These are phyloP conservation scores for Pristionchus mayeri DNA, from an alignment of 2,888 invertebrate genomes.

Conservation along the genomic window DNA sequence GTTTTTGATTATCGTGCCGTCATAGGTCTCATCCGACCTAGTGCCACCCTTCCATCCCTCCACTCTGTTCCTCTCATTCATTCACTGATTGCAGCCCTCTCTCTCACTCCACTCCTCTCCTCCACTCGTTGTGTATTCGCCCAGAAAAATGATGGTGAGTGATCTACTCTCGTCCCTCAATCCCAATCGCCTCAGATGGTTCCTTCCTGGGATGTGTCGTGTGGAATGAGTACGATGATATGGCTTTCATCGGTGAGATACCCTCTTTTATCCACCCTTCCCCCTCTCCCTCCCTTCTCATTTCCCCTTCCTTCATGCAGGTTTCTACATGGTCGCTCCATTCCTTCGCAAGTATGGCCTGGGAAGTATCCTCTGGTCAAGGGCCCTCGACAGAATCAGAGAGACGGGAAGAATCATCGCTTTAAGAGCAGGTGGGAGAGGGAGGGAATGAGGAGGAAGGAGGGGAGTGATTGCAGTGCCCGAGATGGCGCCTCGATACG, in stretches of 20 bases:
- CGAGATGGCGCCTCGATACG: background rate
- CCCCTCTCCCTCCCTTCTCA: background rate
- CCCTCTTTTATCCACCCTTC: background rate
- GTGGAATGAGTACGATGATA: slow-evolving; percentile 19
- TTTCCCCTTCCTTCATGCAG: background rate
- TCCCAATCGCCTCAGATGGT: background rate
- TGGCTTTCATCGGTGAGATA: background rate
- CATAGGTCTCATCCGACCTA: background rate
- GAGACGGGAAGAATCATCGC: background rate
- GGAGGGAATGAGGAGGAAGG: background rate
- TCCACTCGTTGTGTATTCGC: background rate
- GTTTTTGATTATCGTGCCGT: background rate
- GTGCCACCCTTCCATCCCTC: too few species aligned
- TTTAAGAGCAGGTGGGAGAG: background rate
- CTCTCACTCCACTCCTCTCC: background rate
- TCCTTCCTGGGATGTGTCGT: slow-evolving; percentile 21
- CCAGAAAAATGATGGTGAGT: background rate
- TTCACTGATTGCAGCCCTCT: background rate
- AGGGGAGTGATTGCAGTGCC: background rate
- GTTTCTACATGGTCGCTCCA: background rate
- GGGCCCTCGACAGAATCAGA: background rate
- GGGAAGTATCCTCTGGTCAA: background rate
- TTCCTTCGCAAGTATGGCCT: background rate
- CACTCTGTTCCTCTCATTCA: too few species aligned
- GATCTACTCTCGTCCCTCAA: background rate